These are phyloP conservation scores for Drosophila aff. DNA, from an alignment of 1,140 invertebrate species.

Conservation along the genomic window DNA sequence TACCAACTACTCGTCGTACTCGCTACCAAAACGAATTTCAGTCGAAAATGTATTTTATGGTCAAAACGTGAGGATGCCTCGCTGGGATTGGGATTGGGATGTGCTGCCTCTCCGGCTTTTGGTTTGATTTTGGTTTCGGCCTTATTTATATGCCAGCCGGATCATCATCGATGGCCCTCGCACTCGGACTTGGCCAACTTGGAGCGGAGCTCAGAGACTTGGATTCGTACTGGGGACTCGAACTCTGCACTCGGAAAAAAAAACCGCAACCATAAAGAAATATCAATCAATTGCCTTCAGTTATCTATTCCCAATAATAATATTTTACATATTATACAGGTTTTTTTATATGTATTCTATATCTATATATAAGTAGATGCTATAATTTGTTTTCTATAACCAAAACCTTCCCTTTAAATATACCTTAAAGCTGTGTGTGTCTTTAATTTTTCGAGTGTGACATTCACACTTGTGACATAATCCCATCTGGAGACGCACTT, in stretches of 20 bases:
- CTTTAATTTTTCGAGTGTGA: conserved; percentile 10
- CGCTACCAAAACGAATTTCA: conserved; percentile 67
- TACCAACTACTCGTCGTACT: conserved; percentile 16
- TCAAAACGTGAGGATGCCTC: conserved; percentile 75
- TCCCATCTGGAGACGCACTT: conserved; percentile 59
- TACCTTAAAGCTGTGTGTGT: too few species aligned
- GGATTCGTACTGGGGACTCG: conserved; percentile 3
- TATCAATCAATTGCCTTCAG: too few species aligned
- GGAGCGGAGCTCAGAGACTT: neutral
- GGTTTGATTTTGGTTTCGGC: conserved; percentile 1
- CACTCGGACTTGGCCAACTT: conserved; percentile 29
- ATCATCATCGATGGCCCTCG: conserved; percentile 79
- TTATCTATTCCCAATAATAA: too few species aligned
- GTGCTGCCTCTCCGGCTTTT: conserved; percentile 17
- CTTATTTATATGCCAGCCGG: conserved; percentile 79
- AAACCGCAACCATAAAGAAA: too few species aligned
- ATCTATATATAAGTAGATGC: too few species aligned
- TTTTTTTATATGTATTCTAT: too few species aligned
- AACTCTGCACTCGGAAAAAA: conserved; percentile 22
- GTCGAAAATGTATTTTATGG: conserved; percentile 80
- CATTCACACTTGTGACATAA: conserved; percentile 37
- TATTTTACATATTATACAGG: too few species aligned
- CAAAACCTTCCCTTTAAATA: too few species aligned
- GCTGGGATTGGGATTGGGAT: conserved; percentile 2
- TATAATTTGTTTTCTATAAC: too few species aligned